A percentile compares a stretch with the other conserved stretches of the same genome.
Evolutionary conservation across 2,797 vertebrate genomes (phyloP).

Genomic region (Falco columbarius): DNA sequence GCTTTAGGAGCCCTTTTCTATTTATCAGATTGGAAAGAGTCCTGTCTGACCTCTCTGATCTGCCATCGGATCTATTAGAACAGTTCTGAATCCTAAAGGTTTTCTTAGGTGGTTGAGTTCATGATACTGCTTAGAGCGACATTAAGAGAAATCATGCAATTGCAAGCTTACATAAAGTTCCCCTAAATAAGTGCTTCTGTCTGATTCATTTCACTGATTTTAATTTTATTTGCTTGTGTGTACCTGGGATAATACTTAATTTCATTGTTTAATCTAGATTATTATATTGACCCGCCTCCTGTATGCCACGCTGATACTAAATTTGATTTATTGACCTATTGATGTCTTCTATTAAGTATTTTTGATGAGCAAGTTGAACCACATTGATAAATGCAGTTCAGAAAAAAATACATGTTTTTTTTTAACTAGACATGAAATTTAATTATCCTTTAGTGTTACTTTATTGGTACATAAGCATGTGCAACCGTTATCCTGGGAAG

Average conservation of each 20-base stretch:
- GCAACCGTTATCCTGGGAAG: not conserved
- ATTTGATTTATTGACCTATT: not conserved
- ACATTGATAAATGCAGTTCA: not conserved
- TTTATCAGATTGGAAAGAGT: not conserved
- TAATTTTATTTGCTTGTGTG: not conserved
- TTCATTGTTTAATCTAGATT: not conserved
- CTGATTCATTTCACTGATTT: not conserved
- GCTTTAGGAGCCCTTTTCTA: conserved; percentile 10
- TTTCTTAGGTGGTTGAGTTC: not conserved
- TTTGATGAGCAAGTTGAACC: not conserved
- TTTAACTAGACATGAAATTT: not conserved
- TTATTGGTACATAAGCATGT: not conserved
- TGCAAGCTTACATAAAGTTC: not conserved
- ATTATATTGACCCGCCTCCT: not conserved
- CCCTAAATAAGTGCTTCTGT: not conserved
- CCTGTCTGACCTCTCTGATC: conserved; percentile 9
- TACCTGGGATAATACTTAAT: not conserved
- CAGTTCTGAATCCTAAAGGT: not conserved
- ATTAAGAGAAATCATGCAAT: not conserved
- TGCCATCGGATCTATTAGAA: not conserved
- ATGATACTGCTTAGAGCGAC: not conserved
- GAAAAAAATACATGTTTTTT: not conserved
- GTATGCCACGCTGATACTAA: not conserved
- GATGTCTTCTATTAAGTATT: not conserved
- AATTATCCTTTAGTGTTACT: not conserved